These are phyloP conservation scores for Apis cerana DNA, from an alignment of 1,140 invertebrate species.

Conservation along the genomic window DNA sequence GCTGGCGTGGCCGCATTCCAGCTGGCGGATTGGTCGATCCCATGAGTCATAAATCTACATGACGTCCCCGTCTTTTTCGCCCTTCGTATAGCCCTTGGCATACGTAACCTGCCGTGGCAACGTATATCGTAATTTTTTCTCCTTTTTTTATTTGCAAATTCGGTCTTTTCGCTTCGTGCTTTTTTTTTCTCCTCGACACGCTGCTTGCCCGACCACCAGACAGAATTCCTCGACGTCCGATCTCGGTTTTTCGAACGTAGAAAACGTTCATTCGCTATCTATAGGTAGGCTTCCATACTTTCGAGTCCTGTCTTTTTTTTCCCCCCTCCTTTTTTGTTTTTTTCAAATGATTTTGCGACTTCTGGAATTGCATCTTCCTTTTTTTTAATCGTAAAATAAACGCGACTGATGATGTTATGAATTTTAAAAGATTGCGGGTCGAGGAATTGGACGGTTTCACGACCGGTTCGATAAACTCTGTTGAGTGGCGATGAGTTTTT, in stretches of 20 bases:
- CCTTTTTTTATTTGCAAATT: constrained; percentile 22
- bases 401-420: not conserved
- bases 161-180: not conserved
- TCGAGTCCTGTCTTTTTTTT: too few relatives aligned
- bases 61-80: constrained; percentile 49
- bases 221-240: not conserved
- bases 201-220: not conserved
- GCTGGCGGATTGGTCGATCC: constrained; percentile 53
- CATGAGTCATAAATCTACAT: constrained; percentile 58
- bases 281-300: not conserved
- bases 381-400: constrained; percentile 1
- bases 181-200: not conserved
- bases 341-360: not conserved
- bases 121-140: constrained; percentile 1
- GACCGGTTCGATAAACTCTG: constrained; percentile 39
- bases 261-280: not conserved
- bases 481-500: constrained; percentile 3
- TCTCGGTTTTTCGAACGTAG: not conserved
- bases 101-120: constrained; percentile 36
- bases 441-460: constrained; percentile 22
- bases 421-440: constrained; percentile 10
- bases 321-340: not conserved
- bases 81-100: constrained; percentile 52
- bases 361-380: not conserved
- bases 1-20: constrained; percentile 63